Base-by-base conservation (phyloP, 2,888 invertebrate genomes). In the Diarsia dahlii region DNA sequence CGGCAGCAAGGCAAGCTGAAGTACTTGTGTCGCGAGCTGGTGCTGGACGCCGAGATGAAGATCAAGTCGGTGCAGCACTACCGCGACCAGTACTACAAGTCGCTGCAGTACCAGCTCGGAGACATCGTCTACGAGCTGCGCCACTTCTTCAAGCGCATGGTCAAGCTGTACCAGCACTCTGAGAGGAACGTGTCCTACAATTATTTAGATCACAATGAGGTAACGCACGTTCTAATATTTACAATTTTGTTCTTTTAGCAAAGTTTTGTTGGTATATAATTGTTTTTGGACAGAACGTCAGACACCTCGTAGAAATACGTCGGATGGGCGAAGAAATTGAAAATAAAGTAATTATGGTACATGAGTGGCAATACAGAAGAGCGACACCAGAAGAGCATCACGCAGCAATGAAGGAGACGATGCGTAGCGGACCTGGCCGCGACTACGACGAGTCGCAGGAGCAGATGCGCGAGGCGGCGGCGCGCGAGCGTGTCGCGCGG, bases 61-160 rank as follows among this genome's bases (percentile, higher is more conserved):
- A 12, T 67, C 2, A 9, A 12, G 58, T 39, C 58, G 1, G 39
- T 78, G 5, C 70, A 74, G 48, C 15, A 6, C 52, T 74, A 46
- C 58, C 50, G 74, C 39, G 67, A 71, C 52, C 66, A 74, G 63
- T 78, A 78, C 52, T 58, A 66, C 58, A 70, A 68, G 63, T 63
- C 79, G 13, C 20, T 58, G n/a, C 62, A 58, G n/a, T 80, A 39
- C 54, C 79, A 78, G 63, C 34, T 80, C n/a, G 80, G 79, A 0
- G 70, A 74, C 58, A 52, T 71, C 48, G 58, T 74, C 39, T 78
- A 48, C 48, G 50, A 71, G 0, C 45, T 78, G 52, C 79, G 80
- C 20, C 3, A 69, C 63, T n/a, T 1, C 4, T 80, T 74, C 52
- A 74, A 63, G 28, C 4, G 10, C 1, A 78, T 78, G 70, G 34